Percentiles rank a stretch among this genome's conserved stretches.
phyloP scores from a whole-genome alignment of 2,888 invertebrate species.

The Drosophila buzzatii region DNA sequence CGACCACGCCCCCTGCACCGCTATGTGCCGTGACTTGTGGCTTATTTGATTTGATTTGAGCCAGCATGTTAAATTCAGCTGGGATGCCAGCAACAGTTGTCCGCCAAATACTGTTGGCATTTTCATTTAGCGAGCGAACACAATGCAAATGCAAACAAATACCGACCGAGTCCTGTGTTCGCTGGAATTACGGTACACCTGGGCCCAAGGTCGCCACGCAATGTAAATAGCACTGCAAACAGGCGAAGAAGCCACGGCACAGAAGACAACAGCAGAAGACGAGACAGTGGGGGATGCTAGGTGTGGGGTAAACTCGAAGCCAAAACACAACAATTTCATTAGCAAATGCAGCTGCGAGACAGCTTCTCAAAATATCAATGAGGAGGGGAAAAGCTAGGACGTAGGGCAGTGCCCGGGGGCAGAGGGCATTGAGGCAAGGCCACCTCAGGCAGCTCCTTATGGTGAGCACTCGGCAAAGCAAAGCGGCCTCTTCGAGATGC shows the following conservation, averaged over 20 bases:
- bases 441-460: not conserved
- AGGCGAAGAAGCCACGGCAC: constrained; percentile 21
- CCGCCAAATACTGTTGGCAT: constrained; percentile 30
- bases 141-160: constrained; percentile 33
- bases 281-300: too few relatives aligned
- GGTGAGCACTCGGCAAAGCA: constrained; percentile 6
- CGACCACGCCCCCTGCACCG: not conserved
- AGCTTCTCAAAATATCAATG: constrained; percentile 4
- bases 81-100: constrained; percentile 48
- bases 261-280: not conserved
- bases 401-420: not conserved
- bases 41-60: constrained; percentile 31
- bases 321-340: constrained; percentile 58
- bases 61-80: constrained; percentile 13
- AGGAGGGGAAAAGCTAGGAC: not conserved
- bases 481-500: constrained; percentile 5
- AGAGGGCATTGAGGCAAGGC: constrained; percentile 8
- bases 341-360: constrained; percentile 26
- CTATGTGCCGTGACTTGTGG: constrained; percentile 27
- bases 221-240: constrained; percentile 31
- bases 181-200: constrained; percentile 29
- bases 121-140: constrained; percentile 35
- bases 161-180: constrained; percentile 2
- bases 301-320: constrained; percentile 15
- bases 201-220: constrained; percentile 40